Conservation (phyloP, 2,888 invertebrate genomes). For the Hedychridium roseum region DNA sequence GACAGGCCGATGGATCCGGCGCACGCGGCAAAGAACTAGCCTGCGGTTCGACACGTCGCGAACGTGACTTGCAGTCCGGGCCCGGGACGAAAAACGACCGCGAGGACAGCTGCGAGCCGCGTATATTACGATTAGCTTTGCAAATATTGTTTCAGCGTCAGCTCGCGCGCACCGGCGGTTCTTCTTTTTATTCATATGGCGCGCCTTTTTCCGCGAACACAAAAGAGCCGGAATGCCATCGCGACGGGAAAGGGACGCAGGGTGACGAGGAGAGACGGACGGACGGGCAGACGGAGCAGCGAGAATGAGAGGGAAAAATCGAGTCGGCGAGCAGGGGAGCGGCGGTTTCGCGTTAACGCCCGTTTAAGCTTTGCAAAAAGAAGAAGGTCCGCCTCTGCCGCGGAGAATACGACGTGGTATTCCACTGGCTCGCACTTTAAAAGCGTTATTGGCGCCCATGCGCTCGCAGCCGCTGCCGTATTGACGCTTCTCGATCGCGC, state of each 20-base stretch:
- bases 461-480: constrained; percentile 7
- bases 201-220: constrained; percentile 32
- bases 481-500: constrained; percentile 2
- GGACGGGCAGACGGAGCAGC: neutral
- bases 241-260: constrained; percentile 1
- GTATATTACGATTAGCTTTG: constrained; percentile 34
- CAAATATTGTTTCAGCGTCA: constrained; percentile 25
- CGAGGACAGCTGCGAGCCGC: neutral
- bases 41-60: constrained; percentile 8
- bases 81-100: constrained; percentile 6
- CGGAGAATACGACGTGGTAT: constrained; percentile 8
- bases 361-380: constrained; percentile 32
- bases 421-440: constrained; percentile 19
- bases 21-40: neutral
- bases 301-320: neutral
- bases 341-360: constrained; percentile 38
- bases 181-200: constrained; percentile 18
- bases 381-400: neutral
- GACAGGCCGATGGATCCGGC: neutral
- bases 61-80: constrained; percentile 19
- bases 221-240: constrained; percentile 27
- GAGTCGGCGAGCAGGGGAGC: too few relatives aligned
- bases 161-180: neutral
- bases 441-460: constrained; percentile 31
- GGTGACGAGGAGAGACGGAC: neutral